Evolutionary conservation across 1,140 invertebrate species (phyloP), one percentile per base, ranked within the genome.

Genomic region (Penaeus chinensis): DNA sequence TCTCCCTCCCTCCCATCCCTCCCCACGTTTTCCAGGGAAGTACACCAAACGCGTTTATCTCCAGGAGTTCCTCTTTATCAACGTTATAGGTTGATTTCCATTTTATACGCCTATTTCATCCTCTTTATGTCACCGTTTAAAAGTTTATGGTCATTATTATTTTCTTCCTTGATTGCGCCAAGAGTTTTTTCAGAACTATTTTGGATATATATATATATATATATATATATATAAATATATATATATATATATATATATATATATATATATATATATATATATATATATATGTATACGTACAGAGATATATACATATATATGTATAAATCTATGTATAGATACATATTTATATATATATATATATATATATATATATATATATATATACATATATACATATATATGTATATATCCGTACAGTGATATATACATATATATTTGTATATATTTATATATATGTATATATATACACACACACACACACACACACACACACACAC

Each of bases 331-430:
- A 69, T 69, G 3, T 69, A 69, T 69, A 4, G 0, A 27, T 69
- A 69, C 7, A 69, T 69, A 69, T 69, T 4, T 69, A 27, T 8
- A 69, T 8, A 69, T 8, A 69, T 69, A 69, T 69, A 69, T 69
- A 69, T 69, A 69, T 69, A 69, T 69, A 69, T 69, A 69, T 69
- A 69, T 69, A 69, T 69, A 69, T 69, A 69, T 69, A 69, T 69
- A 69, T 69, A 69, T 69, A 69, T 69, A 69, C 16, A 69, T 69
- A 69, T 69, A 69, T 7, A 69, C 16, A 69, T 69, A 69, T 18
- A 69, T 69, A 69, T 11, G 66, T 3, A 20, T 18, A 18, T 69
- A 20, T 69, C 3, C 13, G 27, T 27, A 7, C 16, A 65, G 63
- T 65, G 63, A 65, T 65, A n/a, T 18, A 69, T 18, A 69, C 7